phyloP scores from a whole-genome alignment of 2,888 invertebrate species.

The Priocnemis perturbator region DNA sequence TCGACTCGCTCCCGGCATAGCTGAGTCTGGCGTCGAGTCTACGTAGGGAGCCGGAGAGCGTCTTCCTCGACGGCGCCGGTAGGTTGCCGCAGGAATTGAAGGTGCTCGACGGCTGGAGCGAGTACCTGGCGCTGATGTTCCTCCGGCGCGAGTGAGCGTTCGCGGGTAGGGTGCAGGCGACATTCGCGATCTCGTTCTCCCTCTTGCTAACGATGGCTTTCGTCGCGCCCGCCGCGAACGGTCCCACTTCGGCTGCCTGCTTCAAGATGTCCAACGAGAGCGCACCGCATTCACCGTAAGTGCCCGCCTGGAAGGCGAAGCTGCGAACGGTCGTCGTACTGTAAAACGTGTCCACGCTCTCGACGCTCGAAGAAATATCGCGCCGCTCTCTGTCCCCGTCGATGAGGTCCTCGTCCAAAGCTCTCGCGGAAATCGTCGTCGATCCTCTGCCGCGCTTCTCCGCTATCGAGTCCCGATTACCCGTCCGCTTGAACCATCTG shows the following conservation, averaged over 20 bases:
- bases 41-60: conserved; percentile 49
- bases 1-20: conserved; percentile 77
- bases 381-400: conserved; percentile 32
- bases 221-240: conserved; percentile 66
- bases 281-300: conserved; percentile 62
- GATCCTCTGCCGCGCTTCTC: conserved; percentile 51
- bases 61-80: conserved; percentile 33
- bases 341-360: conserved; percentile 82
- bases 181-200: conserved; percentile 26
- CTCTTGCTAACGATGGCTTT: conserved; percentile 49
- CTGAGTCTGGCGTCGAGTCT: conserved; percentile 77
- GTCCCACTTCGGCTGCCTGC: conserved; percentile 61
- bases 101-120: conserved; percentile 59
- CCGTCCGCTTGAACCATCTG: conserved; percentile 84
- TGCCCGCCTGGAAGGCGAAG: conserved; percentile 81
- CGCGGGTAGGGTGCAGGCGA: conserved; percentile 62
- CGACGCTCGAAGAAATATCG: conserved; percentile 76
- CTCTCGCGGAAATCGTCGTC: conserved; percentile 27
- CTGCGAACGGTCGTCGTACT: conserved; percentile 85
- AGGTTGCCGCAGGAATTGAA: conserved; percentile 66
- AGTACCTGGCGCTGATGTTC: conserved; percentile 66
- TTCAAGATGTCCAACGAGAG: conserved; percentile 47
- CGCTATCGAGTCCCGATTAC: conserved; percentile 59
- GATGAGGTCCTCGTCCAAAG: conserved; percentile 35
- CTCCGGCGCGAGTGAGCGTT: conserved; percentile 54